Conservation (phyloP, 1,140 invertebrate genomes). For the Probaryconus sp. region DNA sequence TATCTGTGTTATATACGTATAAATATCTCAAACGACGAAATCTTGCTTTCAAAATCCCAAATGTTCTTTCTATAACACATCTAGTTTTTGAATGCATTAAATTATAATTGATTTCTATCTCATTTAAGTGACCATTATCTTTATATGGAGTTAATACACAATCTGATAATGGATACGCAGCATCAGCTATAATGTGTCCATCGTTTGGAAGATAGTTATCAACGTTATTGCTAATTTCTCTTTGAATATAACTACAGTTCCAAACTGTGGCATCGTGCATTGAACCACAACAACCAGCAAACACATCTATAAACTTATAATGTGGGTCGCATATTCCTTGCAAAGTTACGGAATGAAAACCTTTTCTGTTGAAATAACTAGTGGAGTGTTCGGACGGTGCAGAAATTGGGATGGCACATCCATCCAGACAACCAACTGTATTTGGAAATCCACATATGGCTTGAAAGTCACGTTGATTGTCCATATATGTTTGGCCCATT, state of each 20-base stretch:
- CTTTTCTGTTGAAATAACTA: slow-evolving; percentile 54
- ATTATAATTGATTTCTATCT: no score
- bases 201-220: slow-evolving; percentile 25
- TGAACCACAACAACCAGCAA: slow-evolving; percentile 57
- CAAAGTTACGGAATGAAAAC: slow-evolving; percentile 42
- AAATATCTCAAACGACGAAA: no score
- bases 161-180: slow-evolving; percentile 46
- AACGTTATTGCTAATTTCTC: slow-evolving; percentile 11
- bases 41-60: no score
- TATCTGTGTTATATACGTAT: no score
- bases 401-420: slow-evolving; percentile 48
- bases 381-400: slow-evolving; percentile 30
- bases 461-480: background rate
- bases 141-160: slow-evolving; percentile 44
- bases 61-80: no score
- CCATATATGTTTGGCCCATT: background rate
- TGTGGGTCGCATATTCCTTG: slow-evolving; percentile 46
- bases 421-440: slow-evolving; percentile 50
- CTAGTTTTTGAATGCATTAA: no score
- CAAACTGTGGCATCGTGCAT: no score
- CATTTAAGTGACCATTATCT: slow-evolving; percentile 27
- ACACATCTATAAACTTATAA: slow-evolving; percentile 54
- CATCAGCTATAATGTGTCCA: slow-evolving; percentile 44
- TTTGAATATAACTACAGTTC: slow-evolving; percentile 19
- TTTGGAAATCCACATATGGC: slow-evolving; percentile 14